A percentile compares a stretch with the other conserved stretches of the same genome.
Evolutionary conservation across 1,140 invertebrate genomes (phyloP).

Genomic region (Microplitis mediator): DNA sequence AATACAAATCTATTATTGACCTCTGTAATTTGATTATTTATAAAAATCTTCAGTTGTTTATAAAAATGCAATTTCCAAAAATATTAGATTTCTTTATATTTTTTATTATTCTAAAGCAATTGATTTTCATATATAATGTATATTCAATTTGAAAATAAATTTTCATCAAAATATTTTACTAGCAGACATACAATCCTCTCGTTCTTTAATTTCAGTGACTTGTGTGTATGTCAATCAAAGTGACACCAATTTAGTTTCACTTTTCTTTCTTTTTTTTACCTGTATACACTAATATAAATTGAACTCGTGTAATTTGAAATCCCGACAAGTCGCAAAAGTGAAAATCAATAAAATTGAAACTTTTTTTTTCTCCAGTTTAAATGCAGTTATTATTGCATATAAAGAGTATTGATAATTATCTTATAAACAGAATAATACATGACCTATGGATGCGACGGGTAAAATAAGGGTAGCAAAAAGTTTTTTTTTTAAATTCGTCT

Average conservation of each 20-base stretch:
- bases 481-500: no score
- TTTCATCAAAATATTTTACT: background rate
- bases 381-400: no score
- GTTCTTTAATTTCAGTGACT: background rate
- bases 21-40: no score
- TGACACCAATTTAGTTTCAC: conserved; percentile 57
- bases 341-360: conserved; percentile 35
- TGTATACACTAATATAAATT: conserved; percentile 52
- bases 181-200: background rate
- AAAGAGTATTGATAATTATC: no score
- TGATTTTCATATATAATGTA: background rate
- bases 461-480: no score
- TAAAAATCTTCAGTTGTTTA: no score
- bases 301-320: conserved; percentile 51
- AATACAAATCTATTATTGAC: no score
- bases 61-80: no score
- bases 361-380: background rate
- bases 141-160: background rate
- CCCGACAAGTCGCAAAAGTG: conserved; percentile 37
- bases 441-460: no score
- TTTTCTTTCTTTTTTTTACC: conserved; percentile 39
- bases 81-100: no score
- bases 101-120: no score
- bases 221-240: conserved; percentile 11
- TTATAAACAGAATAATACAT: no score